Percentiles rank a stretch among this genome's conserved stretches.
These are phyloP conservation scores for Babyrousa celebensis DNA, from an alignment of 2,797 vertebrate species.

Conservation along the genomic window DNA sequence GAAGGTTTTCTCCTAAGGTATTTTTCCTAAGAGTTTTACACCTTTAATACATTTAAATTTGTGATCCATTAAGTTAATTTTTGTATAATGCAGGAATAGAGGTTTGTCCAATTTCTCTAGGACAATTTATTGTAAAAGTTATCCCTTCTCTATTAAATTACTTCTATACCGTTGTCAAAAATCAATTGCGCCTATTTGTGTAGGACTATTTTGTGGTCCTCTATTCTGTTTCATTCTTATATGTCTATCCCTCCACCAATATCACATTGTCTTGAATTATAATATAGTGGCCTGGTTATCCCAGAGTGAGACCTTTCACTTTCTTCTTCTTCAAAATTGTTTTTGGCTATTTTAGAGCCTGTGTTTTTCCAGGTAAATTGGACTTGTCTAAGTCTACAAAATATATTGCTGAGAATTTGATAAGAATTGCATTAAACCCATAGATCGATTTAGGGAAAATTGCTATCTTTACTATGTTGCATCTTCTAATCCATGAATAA, in stretches of 20 bases:
- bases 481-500: not conserved
- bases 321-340: slow-evolving; percentile 40
- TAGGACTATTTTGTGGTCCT: not conserved
- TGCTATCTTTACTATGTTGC: not conserved
- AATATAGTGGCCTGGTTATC: not conserved
- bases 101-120: not conserved
- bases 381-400: not conserved
- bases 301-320: not conserved
- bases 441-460: not conserved
- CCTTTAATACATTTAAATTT: not conserved
- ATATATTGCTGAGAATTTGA: not conserved
- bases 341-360: not conserved
- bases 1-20: not conserved
- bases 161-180: not conserved
- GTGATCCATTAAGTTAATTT: slow-evolving; percentile 20
- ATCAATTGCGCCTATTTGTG: not conserved
- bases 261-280: not conserved
- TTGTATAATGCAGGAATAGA: not conserved
- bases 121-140: not conserved
- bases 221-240: not conserved
- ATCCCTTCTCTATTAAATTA: not conserved
- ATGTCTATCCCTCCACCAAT: not conserved
- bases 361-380: slow-evolving; percentile 15
- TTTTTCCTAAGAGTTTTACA: not conserved
- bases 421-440: not conserved